Evolutionary conservation across 2,888 invertebrate genomes (phyloP).

Genomic region (Cinara cedri): DNA sequence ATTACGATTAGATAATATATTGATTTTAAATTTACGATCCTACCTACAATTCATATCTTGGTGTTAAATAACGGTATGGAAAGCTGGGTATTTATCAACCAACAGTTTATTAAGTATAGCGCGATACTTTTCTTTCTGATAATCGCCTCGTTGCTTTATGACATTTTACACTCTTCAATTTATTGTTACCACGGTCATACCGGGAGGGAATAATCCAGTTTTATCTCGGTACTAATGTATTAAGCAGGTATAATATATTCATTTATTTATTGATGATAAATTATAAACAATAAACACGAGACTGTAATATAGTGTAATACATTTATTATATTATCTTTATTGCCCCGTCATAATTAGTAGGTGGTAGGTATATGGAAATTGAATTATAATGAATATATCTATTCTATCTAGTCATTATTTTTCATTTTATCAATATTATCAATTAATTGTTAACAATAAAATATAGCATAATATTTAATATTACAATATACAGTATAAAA

Average conservation of each 20-base stretch:
- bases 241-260: neutral
- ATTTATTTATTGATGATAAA: slow-evolving; percentile 7
- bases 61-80: neutral
- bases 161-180: neutral
- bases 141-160: neutral
- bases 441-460: neutral
- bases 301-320: too few relatives aligned
- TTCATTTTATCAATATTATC: neutral
- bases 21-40: too few relatives aligned
- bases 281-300: neutral
- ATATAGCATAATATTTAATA: too few relatives aligned
- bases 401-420: slow-evolving; percentile 3
- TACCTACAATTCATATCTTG: too few relatives aligned
- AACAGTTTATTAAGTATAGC: too few relatives aligned
- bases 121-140: neutral
- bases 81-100: neutral
- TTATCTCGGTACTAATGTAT: neutral
- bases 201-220: neutral
- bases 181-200: neutral
- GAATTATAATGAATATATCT: slow-evolving; percentile 16
- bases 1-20: too few relatives aligned
- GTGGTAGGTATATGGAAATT: slow-evolving; percentile 30
- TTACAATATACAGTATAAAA: too few relatives aligned
- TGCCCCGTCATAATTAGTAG: neutral
- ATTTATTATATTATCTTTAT: slow-evolving; percentile 4